Evolutionary conservation across 2,888 invertebrate genomes (phyloP), one percentile per base, ranked within the genome.

Genomic region (Xanthorhoe designata): DNA sequence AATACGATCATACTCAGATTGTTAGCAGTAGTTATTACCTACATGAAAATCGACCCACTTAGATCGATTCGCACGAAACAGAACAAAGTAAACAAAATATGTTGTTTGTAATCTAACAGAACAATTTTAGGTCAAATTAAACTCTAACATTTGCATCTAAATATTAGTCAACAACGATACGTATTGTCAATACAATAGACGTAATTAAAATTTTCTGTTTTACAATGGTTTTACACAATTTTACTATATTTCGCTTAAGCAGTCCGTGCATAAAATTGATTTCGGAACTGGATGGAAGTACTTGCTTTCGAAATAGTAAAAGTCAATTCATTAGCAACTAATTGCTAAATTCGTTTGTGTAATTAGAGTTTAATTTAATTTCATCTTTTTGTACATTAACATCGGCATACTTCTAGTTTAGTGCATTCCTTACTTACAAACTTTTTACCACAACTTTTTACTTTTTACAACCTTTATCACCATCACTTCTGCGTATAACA

Each of bases 261-360:
- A 77, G 74, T 75, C 79, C 75, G 75, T 76, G 79, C 80, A 79
- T 81, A 71, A 78, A 80, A 82, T 82, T 68, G 75, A 78, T 80
- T 80, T 80, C 78, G 76, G 78, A 79, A 81, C 78, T 78, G 68
- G 51, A 75, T 77, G 73, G 55, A 77, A 75, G 59, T 69, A 69
- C 63, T 76, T 63, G 70, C 59, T 81, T 81, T 78, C 71, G 72
- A 76, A 81, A 83, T 78, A 77, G 79, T 81, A 81, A 81, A 81
- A 79, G 81, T 77, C 65, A 66, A 74, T 68, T 76, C 64, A 75
- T 77, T 76, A 59, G 65, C 32, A 53, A 52, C 47, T 68, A 70
- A 61, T 68, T 75, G 57, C 61, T 42, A 19, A 61, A 71, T 66
- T 55, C 18, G 42, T 61, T 64, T 68, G 55, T 63, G 66, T 59